A percentile compares a stretch with the other conserved stretches of the same genome.
phyloP scores from a whole-genome alignment of 2,888 invertebrate species.

The Orthosia incerta region DNA sequence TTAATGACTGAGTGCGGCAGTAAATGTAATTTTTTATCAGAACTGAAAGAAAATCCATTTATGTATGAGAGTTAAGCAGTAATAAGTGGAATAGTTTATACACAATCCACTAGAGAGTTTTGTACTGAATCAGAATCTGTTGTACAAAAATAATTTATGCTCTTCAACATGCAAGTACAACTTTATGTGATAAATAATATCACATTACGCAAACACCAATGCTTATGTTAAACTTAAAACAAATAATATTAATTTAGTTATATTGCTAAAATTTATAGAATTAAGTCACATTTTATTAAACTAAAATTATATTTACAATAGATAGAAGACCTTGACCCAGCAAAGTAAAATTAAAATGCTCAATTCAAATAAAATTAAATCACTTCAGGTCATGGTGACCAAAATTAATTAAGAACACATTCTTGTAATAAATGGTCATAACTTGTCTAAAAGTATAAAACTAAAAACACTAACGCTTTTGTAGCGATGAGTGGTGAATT shows the following conservation, averaged over 20 bases:
- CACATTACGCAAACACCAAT: conserved; percentile 45
- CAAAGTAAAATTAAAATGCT: conserved; percentile 36
- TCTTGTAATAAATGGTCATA: conserved; percentile 42
- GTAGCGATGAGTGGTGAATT: conserved; percentile 46
- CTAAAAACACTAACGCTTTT: conserved; percentile 46
- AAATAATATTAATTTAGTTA: conserved; percentile 45
- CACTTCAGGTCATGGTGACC: conserved; percentile 38
- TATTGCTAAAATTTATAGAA: conserved; percentile 59
- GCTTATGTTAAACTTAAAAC: conserved; percentile 48
- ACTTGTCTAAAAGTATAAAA: conserved; percentile 38
- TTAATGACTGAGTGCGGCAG: neutral
- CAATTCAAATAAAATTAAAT: conserved; percentile 55
- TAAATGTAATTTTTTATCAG: neutral
- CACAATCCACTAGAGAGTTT: conserved; percentile 12
- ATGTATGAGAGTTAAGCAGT: conserved; percentile 1
- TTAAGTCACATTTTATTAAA: conserved; percentile 67
- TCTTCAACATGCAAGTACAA: conserved; percentile 34
- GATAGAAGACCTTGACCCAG: conserved; percentile 45
- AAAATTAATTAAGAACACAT: conserved; percentile 50
- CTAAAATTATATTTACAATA: conserved; percentile 67
- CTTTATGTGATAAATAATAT: conserved; percentile 41
- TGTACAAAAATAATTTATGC: conserved; percentile 25
- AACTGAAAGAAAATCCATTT: conserved; percentile 23
- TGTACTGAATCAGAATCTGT: conserved; percentile 36
- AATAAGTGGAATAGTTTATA: conserved; percentile 7